Base-by-base conservation (phyloP, 2,113 vertebrate species). In the Hymenochirus boettgeri region DNA sequence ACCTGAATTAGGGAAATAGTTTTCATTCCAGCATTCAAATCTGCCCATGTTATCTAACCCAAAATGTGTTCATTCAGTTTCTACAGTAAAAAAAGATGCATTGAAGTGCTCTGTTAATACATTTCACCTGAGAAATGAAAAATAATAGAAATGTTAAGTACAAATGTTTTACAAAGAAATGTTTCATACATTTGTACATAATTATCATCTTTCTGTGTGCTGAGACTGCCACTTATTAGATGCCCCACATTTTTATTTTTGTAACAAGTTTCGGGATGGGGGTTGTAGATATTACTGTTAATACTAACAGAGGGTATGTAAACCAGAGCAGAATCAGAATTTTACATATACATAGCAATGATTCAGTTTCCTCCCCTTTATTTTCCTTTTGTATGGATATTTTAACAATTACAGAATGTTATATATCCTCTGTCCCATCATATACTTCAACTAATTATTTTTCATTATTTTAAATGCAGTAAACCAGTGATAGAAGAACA, bases 121-220 rank as follows among this genome's bases (percentile, higher is more conserved):
- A 46, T 64, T 56, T 26, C 56, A 64, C 23, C 13, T 46, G 13
- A 21, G 18, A 42, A 76, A 82, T 27, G 74, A 84, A 83, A 87
- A 88, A 83, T 82, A 84, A 84, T 88, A 88, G 86, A 88, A 88
- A 88, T 85, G 86, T 86, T 84, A 83, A 89, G 88, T 90, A 89
- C 82, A 89, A 81, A 85, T 81, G 62, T 85, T 88, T 90, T 86
- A 84, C 15, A 31, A 85, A 85, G 86, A 87, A 75, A 71, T 89
- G 85, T 90, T 85, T 88, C n/a, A n/a, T n/a, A 83, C 89, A 88
- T 90, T 81, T 90, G 87, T 90, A 90, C 89, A 90, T 88, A 89
- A 65, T 83, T 82, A 77, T 79, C 81, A 84, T 81, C 62, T 69
- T 59, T 77, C 83, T 87, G 85, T 89, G 88, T 88, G 84, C 84